phyloP scores from a whole-genome alignment of 2,888 invertebrate genomes.

The Tridacna gigas region DNA sequence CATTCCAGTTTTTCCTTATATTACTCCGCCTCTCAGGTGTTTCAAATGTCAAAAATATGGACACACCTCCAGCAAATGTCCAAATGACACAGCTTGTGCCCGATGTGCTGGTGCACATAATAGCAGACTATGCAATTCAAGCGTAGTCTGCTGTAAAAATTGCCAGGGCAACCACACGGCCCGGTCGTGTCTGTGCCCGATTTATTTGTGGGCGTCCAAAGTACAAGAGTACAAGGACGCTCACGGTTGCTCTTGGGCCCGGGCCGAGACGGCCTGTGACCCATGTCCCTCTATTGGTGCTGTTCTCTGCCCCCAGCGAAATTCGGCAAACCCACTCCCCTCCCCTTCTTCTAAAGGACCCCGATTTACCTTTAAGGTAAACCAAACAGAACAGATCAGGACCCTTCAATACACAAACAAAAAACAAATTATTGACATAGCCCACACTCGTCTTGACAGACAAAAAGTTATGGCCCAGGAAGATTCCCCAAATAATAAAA shows the following conservation, averaged over 20 bases:
- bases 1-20: neutral
- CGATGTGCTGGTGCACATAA: conserved; percentile 6
- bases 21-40: conserved; percentile 1
- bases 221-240: neutral
- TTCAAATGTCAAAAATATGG: neutral
- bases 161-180: neutral
- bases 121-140: neutral
- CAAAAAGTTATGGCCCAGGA: no score
- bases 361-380: no score
- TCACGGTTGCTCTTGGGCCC: conserved; percentile 5
- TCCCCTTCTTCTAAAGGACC: no score
- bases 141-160: no score
- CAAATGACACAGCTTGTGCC: neutral
- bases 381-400: no score
- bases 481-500: no score
- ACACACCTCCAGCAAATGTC: neutral
- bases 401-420: no score
- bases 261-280: neutral
- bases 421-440: no score
- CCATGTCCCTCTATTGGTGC: no score
- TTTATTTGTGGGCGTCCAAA: conserved; percentile 1
- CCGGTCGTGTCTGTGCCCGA: neutral
- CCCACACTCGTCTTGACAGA: no score
- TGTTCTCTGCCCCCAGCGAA: no score
- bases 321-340: no score